Conservation (phyloP, 37 sponge, comb jelly and placozoan genomes). For the Dysidea cf. avara region DNA sequence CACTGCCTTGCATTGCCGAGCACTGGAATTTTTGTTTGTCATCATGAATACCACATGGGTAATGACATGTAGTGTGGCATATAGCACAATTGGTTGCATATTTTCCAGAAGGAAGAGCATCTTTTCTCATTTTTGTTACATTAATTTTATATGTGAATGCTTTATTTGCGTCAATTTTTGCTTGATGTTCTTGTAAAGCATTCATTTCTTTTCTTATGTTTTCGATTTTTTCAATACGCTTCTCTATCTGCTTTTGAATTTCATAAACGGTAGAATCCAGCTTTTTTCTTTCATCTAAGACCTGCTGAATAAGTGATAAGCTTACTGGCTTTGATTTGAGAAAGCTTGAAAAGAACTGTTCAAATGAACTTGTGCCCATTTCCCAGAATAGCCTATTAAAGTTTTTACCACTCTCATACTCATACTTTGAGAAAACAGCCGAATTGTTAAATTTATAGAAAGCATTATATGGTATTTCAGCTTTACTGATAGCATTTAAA, state of each 20-base stretch:
- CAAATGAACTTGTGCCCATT: conserved; percentile 45
- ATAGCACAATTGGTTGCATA: conserved; percentile 31
- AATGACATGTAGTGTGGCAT: conserved; percentile 40
- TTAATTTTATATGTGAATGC: conserved; percentile 21
- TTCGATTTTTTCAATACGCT: conserved; percentile 1
- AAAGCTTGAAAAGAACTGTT: conserved; percentile 37
- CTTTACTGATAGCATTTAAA: conserved; percentile 41
- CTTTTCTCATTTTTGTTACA: conserved; percentile 2
- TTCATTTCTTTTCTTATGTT: conserved; percentile 9
- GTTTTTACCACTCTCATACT: background rate
- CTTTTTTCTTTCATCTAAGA: conserved; percentile 7
- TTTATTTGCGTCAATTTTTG: conserved; percentile 20
- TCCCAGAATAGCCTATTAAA: conserved; percentile 45
- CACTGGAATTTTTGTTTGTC: conserved; percentile 24
- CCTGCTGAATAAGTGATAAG: conserved; percentile 11
- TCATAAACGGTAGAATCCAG: conserved; percentile 14
- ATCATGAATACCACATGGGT: conserved; percentile 2
- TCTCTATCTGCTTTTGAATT: conserved; percentile 1
- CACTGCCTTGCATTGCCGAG: conserved; percentile 33
- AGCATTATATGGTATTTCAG: conserved; percentile 20
- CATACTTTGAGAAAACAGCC: conserved; percentile 29
- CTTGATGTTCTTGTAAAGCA: background rate
- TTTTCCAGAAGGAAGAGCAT: conserved; percentile 1
- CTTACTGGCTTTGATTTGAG: no score
- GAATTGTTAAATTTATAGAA: conserved; percentile 66